Percentiles rank a stretch among this genome's conserved stretches.
These are phyloP conservation scores for Clinocottus analis DNA, from an alignment of 2,113 vertebrate species.

Conservation along the genomic window DNA sequence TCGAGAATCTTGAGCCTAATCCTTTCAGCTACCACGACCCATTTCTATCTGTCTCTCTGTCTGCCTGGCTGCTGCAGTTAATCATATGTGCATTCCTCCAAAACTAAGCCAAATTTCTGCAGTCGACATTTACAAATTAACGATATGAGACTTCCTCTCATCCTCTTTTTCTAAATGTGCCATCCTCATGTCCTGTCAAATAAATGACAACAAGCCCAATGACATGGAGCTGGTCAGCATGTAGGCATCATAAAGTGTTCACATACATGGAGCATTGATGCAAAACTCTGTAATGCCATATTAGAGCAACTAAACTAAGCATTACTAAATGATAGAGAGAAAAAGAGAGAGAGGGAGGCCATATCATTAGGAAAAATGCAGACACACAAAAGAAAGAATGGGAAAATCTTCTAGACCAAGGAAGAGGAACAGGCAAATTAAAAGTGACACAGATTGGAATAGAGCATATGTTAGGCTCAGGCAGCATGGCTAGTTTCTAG, in stretches of 20 bases:
- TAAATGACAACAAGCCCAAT: constrained; percentile 83
- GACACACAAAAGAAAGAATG: constrained; percentile 35
- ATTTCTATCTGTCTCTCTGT: constrained; percentile 3
- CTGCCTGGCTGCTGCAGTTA: constrained; percentile 78
- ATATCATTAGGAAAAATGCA: constrained; percentile 72
- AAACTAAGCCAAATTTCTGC: constrained; percentile 87
- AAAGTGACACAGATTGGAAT: constrained; percentile 93
- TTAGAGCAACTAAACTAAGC: constrained; percentile 81
- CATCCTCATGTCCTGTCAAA: not conserved
- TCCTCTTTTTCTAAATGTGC: constrained; percentile 1
- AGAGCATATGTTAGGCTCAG: constrained; percentile 91
- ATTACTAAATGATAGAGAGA: constrained; percentile 59
- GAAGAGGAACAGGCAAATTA: constrained; percentile 91
- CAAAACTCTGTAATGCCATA: not conserved
- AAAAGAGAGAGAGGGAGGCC: constrained; percentile 68
- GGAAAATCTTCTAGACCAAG: constrained; percentile 39
- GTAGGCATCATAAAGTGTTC: not conserved
- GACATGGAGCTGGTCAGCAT: not conserved
- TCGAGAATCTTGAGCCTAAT: constrained; percentile 84
- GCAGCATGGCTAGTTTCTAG: constrained; percentile 59
- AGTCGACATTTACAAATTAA: constrained; percentile 85
- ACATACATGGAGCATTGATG: not conserved
- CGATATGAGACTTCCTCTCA: not conserved
- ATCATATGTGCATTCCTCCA: constrained; percentile 77
- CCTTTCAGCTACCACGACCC: constrained; percentile 63